phyloP scores from a whole-genome alignment of 2,888 invertebrate genomes.

The Periphyllus acericola region DNA sequence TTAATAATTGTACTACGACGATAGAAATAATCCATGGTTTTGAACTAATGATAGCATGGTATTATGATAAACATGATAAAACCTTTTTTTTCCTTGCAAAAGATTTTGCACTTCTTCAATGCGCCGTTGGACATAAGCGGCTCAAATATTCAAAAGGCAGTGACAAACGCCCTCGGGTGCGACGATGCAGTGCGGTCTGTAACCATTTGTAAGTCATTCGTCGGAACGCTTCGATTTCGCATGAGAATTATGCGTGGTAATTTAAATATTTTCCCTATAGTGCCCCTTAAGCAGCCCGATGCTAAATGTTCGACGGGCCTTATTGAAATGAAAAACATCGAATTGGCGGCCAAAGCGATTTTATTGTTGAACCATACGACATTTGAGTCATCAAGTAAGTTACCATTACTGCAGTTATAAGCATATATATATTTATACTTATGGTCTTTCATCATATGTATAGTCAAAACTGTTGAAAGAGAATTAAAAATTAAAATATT shows the following conservation, averaged over 20 bases:
- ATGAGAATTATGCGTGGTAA: neutral
- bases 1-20: too few relatives aligned
- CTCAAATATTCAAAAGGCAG: neutral
- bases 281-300: neutral
- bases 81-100: neutral
- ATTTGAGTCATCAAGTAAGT: constrained; percentile 29
- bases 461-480: too few relatives aligned
- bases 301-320: constrained; percentile 42
- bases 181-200: constrained; percentile 34
- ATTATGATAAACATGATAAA: too few relatives aligned
- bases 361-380: constrained; percentile 21
- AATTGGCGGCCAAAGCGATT: neutral
- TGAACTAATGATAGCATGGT: too few relatives aligned
- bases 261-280: neutral
- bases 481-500: too few relatives aligned
- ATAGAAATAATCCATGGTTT: too few relatives aligned
- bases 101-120: constrained; percentile 52
- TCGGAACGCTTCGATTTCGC: neutral
- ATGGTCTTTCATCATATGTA: too few relatives aligned
- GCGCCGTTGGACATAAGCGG: constrained; percentile 36
- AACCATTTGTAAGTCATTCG: constrained; percentile 17
- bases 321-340: constrained; percentile 39
- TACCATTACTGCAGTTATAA: too few relatives aligned
- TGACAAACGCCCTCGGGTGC: neutral
- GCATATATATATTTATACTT: too few relatives aligned